A percentile compares a stretch with the other conserved stretches of the same genome.
These are phyloP conservation scores for Drosophila basisetae DNA, from an alignment of 2,888 invertebrate species.

Conservation along the genomic window DNA sequence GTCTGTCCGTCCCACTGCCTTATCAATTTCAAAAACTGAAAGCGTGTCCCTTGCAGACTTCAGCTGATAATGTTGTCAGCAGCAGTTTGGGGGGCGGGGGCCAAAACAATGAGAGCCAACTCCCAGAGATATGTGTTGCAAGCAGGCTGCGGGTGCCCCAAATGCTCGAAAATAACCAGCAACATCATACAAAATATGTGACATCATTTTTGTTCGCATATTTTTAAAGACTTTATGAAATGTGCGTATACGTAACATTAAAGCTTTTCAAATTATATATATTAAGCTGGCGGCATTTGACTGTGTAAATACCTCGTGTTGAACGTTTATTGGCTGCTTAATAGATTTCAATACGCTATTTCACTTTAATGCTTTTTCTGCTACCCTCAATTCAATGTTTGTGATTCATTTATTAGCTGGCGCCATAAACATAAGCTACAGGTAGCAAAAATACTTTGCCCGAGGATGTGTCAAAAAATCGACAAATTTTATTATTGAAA, in stretches of 20 bases:
- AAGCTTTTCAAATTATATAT: slow-evolving; percentile 9
- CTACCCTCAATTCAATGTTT: slow-evolving; percentile 63
- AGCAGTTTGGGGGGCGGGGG: not conserved
- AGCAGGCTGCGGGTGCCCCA: slow-evolving; percentile 36
- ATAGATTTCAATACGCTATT: slow-evolving; percentile 58
- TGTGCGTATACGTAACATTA: slow-evolving; percentile 20
- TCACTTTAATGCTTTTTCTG: slow-evolving; percentile 34
- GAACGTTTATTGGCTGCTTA: slow-evolving; percentile 36
- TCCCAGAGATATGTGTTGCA: slow-evolving; percentile 16
- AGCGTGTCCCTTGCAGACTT: slow-evolving; percentile 15
- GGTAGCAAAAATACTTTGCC: slow-evolving; percentile 8
- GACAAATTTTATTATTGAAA: too few species aligned
- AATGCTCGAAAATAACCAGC: slow-evolving; percentile 29
- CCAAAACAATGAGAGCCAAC: slow-evolving; percentile 32
- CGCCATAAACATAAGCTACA: slow-evolving; percentile 14
- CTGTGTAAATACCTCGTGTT: slow-evolving; percentile 35
- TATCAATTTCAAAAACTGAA: slow-evolving; percentile 25
- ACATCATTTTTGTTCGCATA: not conserved
- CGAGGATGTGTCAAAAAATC: not conserved
- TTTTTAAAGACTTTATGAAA: not conserved
- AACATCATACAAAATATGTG: slow-evolving; percentile 6
- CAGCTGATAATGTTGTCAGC: slow-evolving; percentile 46
- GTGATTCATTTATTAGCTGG: slow-evolving; percentile 59
- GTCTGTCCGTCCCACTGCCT: not conserved
- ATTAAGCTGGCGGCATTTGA: slow-evolving; percentile 28